Conservation (phyloP, 2,113 vertebrate genomes). For the Catharus minimus region DNA sequence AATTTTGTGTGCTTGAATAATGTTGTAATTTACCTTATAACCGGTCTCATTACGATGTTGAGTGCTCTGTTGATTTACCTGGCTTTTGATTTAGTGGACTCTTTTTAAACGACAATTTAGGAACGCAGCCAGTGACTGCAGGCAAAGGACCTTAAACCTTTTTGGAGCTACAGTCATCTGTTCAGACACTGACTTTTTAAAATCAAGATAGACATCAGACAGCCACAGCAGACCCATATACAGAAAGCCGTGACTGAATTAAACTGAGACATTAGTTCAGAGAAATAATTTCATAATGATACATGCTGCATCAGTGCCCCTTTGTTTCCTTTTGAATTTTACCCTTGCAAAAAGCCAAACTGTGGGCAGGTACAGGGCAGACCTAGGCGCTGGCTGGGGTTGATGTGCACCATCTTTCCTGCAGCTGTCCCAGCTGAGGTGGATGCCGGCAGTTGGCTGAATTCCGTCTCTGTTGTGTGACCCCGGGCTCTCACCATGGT, state of each 20-base stretch:
- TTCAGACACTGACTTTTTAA: neutral
- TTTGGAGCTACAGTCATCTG: neutral
- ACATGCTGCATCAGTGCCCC: fast-evolving
- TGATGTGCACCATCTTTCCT: fast-evolving
- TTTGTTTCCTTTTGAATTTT: neutral
- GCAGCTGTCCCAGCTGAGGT: fast-evolving
- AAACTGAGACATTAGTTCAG: neutral
- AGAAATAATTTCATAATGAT: neutral
- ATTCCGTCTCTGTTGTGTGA: fast-evolving
- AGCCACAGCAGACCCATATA: neutral
- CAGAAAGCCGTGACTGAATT: neutral
- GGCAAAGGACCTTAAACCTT: slow-evolving; percentile 30
- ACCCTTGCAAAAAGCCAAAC: neutral
- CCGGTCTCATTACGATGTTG: neutral
- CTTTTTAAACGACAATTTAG: neutral
- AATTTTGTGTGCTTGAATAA: slow-evolving; percentile 63
- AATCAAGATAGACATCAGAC: slow-evolving; percentile 40
- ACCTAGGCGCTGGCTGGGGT: neutral
- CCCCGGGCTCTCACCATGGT: fast-evolving
- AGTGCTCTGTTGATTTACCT: slow-evolving; percentile 58
- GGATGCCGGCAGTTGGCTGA: neutral
- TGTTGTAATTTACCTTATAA: slow-evolving; percentile 60
- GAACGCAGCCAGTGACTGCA: slow-evolving; percentile 24
- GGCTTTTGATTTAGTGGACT: slow-evolving; percentile 54
- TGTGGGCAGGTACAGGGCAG: neutral